Base-by-base conservation (phyloP, 2,113 vertebrate species). In the Epinephelus fuscoguttatus region DNA sequence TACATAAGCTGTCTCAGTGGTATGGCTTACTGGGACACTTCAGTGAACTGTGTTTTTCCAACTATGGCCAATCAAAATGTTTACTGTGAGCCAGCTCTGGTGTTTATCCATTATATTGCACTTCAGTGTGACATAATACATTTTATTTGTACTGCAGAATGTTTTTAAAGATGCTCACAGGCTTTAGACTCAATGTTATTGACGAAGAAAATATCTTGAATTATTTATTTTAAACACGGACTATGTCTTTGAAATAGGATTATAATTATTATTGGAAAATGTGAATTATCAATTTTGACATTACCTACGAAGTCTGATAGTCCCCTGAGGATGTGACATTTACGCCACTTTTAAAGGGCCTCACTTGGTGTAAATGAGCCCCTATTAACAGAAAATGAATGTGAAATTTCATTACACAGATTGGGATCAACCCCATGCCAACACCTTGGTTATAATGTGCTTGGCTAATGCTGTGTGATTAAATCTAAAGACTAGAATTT, bases 351-450 rank as follows among this genome's bases (percentile, higher is more conserved):
- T 33, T 15, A 70, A 15, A 56, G 56, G 21, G 27, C 61, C 40
- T 25, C 4, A 2, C 15, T 53, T n/a, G 63, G 19, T 45, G 33
- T 59, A 42, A 76, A 70, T 50, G 62, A 75, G 56, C 33, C 59
- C 42, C 70, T 11, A 33, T 72, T 72, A 79, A 30, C 25, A 14
- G 7, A n/a, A 30, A 27, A 74, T 17, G 3, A 23, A 72, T 69
- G 30, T 70, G 63, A 70, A 77, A 62, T 85, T 45, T 75, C 50
- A 75, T 66, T 40, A 59, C 17, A 21, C 70, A 52, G 66, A 76
- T 59, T 78, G 40, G 47, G 66, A 84, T 79, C 56, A 79, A 73
- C 33, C 56, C 53, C 33, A 75, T 59, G 53, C n/a, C 80, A 63
- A 49, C 61, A 59, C 55, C 1, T 77, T 53, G 40, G 37, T 82